phyloP scores from a whole-genome alignment of 2,113 vertebrate species.

The Phylloscopus trochiloides region DNA sequence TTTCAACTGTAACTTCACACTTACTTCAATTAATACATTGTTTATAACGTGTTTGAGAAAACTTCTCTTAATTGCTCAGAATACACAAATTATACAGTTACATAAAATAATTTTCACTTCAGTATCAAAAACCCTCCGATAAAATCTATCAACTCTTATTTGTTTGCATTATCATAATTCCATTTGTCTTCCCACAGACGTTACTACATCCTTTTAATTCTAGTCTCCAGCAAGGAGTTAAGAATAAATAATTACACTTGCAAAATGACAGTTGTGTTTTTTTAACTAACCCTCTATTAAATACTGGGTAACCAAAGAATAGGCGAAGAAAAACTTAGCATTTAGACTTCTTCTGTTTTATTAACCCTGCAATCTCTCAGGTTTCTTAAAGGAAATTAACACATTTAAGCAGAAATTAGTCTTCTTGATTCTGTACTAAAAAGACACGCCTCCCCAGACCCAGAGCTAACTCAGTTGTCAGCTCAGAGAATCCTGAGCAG shows the following conservation, averaged over 20 bases:
- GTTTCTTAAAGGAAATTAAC: background rate
- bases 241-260: background rate
- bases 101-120: background rate
- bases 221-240: background rate
- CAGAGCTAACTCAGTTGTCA: background rate
- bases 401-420: background rate
- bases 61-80: background rate
- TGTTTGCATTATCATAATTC: background rate
- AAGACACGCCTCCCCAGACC: background rate
- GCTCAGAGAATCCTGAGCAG: background rate
- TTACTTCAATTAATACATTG: background rate
- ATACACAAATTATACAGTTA: background rate
- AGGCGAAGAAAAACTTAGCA: background rate
- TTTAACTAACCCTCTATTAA: background rate
- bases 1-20: background rate
- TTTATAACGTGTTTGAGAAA: background rate
- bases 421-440: background rate
- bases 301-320: background rate
- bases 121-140: background rate
- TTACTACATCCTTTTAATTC: background rate
- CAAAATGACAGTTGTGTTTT: background rate
- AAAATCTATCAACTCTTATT: background rate
- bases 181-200: background rate
- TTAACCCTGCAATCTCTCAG: background rate
- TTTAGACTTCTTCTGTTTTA: background rate